Evolutionary conservation across 2,888 invertebrate genomes (phyloP), one percentile per base, ranked within the genome.

Genomic region (Protodeltote pygarga): DNA sequence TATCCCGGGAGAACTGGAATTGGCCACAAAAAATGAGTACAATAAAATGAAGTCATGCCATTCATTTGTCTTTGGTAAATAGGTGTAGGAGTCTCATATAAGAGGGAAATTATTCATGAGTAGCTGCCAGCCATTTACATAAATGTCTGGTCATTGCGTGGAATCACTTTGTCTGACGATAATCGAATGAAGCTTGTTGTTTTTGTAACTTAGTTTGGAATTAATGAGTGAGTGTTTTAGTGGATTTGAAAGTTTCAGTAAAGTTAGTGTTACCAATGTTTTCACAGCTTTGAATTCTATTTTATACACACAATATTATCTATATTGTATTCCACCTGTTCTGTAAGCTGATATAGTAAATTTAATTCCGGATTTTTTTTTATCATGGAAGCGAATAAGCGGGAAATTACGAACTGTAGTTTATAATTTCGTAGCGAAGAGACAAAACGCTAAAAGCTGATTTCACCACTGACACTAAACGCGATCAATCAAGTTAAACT

Each of bases 41-140:
- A 17, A 25, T 24, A 19, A 37, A 11, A 21, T 9, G 5, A 33
- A 27, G n/a, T 14, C 8, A 15, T 20, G 15, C 5, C 29, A 10
- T 5, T 23, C 10, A 0, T 5, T 27, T 10, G 17, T 8, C 5
- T 1, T 34, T 29, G 15, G 11, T 23, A 25, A 21, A 8, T 20
- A 14, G 13, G 34, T 34, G 41, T n/a, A 15, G 3, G 10, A 41
- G 40, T 23, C 27, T 51, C 46, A 52, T 58, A 38, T 54, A 64
- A 59, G 44, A 31, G 28, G 31, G 48, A 51, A 55, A 69, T 66
- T 71, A 67, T 73, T 69, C 65, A 67, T 48, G 51, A 58, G 39
- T 29, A 34, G 33, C 28, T 55, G 45, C 37, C 41, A 34, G 54
- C 45, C 38, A 54, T 70, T 68, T 37, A 42, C 32, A 38, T 57